Base-by-base conservation (phyloP, 2,888 invertebrate genomes). In the Mamestra brassicae region DNA sequence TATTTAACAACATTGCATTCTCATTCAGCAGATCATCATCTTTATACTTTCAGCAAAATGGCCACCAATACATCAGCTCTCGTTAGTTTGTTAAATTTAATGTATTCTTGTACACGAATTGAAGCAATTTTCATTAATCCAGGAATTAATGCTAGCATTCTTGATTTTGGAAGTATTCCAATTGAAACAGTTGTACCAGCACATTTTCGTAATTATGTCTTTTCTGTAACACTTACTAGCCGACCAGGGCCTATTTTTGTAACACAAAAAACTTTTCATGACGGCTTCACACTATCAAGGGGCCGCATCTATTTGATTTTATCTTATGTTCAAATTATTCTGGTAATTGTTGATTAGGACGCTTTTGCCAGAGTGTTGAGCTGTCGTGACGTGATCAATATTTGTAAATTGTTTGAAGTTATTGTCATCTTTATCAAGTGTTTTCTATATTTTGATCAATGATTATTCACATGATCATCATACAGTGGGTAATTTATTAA, bases 141-240 rank as follows among this genome's bases (percentile, higher is more conserved):
- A 91, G 89, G 90, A 92, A 93, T 93, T 92, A 94, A 92, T 93
- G 93, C 92, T 93, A 93, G 92, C 87, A 90, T 90, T 89, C 92
- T 90, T 90, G 89, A 90, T 89, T 93, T 95, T 96, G 96, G 96
- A 96, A 88, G 93, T 90, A 90, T 88, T 96, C 96, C 96, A 96
- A 96, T 91, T 88, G 91, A 93, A 94, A 94, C 93, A 93, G 91
- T 93, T 92, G 92, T 93, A 93, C 78, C 86, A 89, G 87, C 85
- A 90, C 91, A 89, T 94, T 95, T 95, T 94, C 91, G 91, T 94
- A 93, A 94, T 95, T 94, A 91, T 94, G 92, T 93, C 92, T 94
- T 94, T 94, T 93, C 92, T 92, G 87, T 92, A 91, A 90, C 89
- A 93, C 90, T 92, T 92, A 91, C 92, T 91, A 89, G 90, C 92